A percentile compares a stretch with the other conserved stretches of the same genome.
Conservation (phyloP, 2,888 invertebrate species). For the Pterobdella sp. region DNA sequence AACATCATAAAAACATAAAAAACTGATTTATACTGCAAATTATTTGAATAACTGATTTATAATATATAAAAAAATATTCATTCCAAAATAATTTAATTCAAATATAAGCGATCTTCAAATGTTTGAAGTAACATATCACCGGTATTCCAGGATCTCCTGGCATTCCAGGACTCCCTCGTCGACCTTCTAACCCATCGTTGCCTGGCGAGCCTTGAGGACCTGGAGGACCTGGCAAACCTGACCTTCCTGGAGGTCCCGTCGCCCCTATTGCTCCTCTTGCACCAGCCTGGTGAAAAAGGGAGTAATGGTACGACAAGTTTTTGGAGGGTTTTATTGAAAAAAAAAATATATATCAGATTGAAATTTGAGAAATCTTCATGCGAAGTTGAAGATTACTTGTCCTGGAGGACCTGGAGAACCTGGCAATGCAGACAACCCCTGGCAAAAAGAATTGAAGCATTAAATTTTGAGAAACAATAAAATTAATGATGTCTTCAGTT, state of each 20-base stretch:
- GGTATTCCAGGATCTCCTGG: constrained; percentile 24
- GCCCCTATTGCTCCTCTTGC: constrained; percentile 19
- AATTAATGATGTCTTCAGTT: neutral
- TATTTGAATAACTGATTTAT: too few relatives aligned
- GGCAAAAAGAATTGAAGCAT: neutral
- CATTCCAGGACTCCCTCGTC: constrained; percentile 13
- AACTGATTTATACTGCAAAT: too few relatives aligned
- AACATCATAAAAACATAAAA: too few relatives aligned
- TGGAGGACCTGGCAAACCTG: constrained; percentile 12
- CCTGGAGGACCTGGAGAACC: constrained; percentile 19
- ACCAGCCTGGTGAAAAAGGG: neutral
- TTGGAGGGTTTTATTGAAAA: neutral
- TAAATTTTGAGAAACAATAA: neutral
- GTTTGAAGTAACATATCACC: constrained; percentile 19
- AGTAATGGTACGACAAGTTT: neutral
- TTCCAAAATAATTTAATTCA: too few relatives aligned
- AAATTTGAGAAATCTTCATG: neutral
- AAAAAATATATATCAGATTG: neutral
- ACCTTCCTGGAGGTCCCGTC: constrained; percentile 9
- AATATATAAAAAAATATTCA: too few relatives aligned
- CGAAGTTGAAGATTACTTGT: neutral
- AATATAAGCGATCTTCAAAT: too few relatives aligned
- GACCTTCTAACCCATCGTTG: constrained; percentile 15
- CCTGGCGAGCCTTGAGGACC: constrained; percentile 20
- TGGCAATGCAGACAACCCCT: constrained; percentile 9